phyloP scores from a whole-genome alignment of 2,888 invertebrate genomes.

The Coelogynopora nodosa region DNA sequence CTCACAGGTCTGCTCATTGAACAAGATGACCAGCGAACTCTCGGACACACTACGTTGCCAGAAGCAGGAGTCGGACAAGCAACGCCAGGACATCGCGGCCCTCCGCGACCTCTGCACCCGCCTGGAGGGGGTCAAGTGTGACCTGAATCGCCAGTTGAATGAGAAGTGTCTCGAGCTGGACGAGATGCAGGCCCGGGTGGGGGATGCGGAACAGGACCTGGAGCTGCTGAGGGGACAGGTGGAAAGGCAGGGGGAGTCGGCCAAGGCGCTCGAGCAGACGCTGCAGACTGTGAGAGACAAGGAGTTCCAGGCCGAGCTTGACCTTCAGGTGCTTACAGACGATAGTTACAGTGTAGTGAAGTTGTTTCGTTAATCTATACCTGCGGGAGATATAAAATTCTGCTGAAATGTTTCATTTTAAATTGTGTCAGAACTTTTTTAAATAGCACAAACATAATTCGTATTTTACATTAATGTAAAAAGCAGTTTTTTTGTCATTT shows the following conservation, averaged over 20 bases:
- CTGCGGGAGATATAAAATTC: no score
- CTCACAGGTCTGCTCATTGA: slow-evolving; percentile 58
- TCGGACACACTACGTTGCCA: slow-evolving; percentile 55
- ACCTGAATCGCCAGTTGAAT: slow-evolving; percentile 57
- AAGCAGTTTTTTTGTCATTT: no score
- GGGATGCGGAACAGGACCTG: slow-evolving; percentile 59
- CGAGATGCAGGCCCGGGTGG: slow-evolving; percentile 59
- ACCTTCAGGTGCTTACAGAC: slow-evolving; percentile 8
- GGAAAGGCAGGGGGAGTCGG: background rate
- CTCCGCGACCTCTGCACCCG: slow-evolving; percentile 58
- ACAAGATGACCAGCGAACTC: slow-evolving; percentile 55
- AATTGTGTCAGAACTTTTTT: no score
- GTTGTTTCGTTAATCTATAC: no score
- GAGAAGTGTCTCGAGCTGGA: slow-evolving; percentile 58
- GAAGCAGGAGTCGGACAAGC: slow-evolving; percentile 58
- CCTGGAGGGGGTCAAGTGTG: slow-evolving; percentile 59
- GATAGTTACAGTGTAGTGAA: no score
- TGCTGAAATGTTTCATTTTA: no score
- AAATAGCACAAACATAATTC: no score
- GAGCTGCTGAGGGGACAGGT: slow-evolving; percentile 33
- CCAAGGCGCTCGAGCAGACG: slow-evolving; percentile 5
- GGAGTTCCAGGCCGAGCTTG: background rate
- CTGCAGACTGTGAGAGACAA: background rate
- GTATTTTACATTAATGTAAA: no score
- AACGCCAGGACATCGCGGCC: slow-evolving; percentile 57